Percentiles rank a stretch among this genome's conserved stretches.
phyloP scores from a whole-genome alignment of 2,888 invertebrate genomes.

The Drosophila nigritarsus region DNA sequence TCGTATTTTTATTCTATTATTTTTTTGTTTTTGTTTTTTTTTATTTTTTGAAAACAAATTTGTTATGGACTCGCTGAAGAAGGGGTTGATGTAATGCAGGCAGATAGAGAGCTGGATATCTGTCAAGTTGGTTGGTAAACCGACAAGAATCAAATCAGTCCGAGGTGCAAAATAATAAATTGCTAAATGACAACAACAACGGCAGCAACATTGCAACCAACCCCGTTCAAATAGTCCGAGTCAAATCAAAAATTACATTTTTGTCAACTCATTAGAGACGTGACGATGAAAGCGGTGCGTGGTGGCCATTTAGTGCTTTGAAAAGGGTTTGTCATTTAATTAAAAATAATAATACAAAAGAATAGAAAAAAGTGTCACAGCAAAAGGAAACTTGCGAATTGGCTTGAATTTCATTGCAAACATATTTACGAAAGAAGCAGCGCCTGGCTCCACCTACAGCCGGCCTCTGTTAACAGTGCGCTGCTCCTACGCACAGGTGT shows the following conservation, averaged over 20 bases:
- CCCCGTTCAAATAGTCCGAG: slow-evolving; percentile 23
- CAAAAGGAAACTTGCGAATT: slow-evolving; percentile 26
- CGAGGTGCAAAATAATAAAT: slow-evolving; percentile 63
- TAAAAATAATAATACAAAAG: slow-evolving; percentile 26
- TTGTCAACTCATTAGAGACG: slow-evolving; percentile 68
- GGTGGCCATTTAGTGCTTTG: slow-evolving; percentile 47
- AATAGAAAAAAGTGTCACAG: slow-evolving; percentile 1
- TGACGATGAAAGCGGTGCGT: slow-evolving; percentile 39
- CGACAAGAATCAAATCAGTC: slow-evolving; percentile 47
- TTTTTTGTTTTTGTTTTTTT: slow-evolving; percentile 4
- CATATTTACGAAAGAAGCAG: slow-evolving; percentile 19
- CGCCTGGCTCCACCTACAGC: slow-evolving; percentile 65
- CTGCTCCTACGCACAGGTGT: slow-evolving; percentile 73
- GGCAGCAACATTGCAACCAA: slow-evolving; percentile 14
- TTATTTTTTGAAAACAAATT: slow-evolving; percentile 45
- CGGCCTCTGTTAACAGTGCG: slow-evolving; percentile 44
- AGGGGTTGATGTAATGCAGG: slow-evolving; percentile 37
- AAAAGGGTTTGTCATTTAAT: slow-evolving; percentile 64
- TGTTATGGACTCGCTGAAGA: slow-evolving; percentile 32
- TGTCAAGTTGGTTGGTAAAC: slow-evolving; percentile 48
- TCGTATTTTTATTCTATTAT: slow-evolving; percentile 37
- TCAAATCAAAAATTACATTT: slow-evolving; percentile 63
- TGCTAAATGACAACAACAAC: slow-evolving; percentile 38
- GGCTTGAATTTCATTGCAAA: neutral
- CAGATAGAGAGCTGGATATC: slow-evolving; percentile 7